Evolutionary conservation across 1,140 invertebrate genomes (phyloP), one percentile per base, ranked within the genome.

Genomic region (Matsumurasca onukii): DNA sequence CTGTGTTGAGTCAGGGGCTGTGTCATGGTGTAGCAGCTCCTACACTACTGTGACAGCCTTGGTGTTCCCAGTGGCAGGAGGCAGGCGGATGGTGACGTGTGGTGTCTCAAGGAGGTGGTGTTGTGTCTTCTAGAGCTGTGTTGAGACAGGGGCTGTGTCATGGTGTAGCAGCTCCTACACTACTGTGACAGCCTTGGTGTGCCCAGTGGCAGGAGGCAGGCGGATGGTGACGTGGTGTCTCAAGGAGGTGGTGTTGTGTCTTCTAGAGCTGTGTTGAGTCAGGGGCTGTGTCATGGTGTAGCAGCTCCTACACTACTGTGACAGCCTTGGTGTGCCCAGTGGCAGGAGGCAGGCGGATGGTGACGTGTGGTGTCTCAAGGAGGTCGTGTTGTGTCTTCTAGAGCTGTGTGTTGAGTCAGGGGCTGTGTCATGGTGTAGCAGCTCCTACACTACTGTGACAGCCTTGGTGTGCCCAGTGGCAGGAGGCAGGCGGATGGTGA

Each of bases 111-210:
- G 3, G 75, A 75, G 2, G 74, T 69, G 0, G 74, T 75, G 17
- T 76, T 77, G 2, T 76, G 78, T 63, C 77, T 71, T 65, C 77
- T 70, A 2, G 76, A 76, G 12, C 76, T 77, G 25, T 76, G 75
- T n/a, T 63, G 61, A n/a, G 76, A 77, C 34, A 78, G 57, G 3
- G 76, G 75, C 45, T 77, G 77, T 30, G 78, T 79, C 17, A 78
- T 73, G 27, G 77, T 78, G n/a, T n/a, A n/a, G n/a, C 39, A 45
- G 39, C 9, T 9, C n/a, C 39, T 45, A 45, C 39, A 45, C 39
- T 12, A 45, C 39, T 9, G 39, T 45, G 39, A 45, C 39, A 9
- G 9, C n/a, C 9, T 9, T 12, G n/a, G 39, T 12, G n/a, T 45
- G 39, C 9, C 39, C 13, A 27, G 20, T 5, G 20, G 20, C 9